Evolutionary conservation across 64 coral and sea anemone genomes (phyloP).

Genomic region (Catalaphyllia jardinei): DNA sequence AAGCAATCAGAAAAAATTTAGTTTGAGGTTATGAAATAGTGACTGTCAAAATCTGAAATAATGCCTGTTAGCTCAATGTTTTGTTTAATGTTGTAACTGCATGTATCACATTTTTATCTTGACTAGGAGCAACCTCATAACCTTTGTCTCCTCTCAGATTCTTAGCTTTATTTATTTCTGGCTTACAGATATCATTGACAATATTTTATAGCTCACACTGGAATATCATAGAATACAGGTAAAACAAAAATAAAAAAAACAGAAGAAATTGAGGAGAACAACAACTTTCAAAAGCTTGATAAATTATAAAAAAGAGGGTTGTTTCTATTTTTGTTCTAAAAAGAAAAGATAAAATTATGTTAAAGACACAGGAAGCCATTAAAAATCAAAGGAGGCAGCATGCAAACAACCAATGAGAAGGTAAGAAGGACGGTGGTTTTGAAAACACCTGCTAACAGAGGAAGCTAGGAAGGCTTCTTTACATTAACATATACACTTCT

Average conservation of each 20-base stretch:
- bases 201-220: neutral
- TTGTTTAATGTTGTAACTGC: no score
- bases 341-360: neutral
- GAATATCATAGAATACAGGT: neutral
- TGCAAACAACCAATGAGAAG: neutral
- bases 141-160: no score
- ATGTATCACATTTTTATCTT: no score
- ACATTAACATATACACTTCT: neutral
- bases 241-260: neutral
- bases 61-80: no score
- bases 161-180: no score
- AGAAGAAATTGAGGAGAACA: neutral
- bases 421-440: neutral
- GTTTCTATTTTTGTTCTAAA: neutral
- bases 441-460: neutral
- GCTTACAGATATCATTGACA: no score
- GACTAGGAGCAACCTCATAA: no score
- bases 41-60: no score
- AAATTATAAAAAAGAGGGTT: neutral
- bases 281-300: neutral
- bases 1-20: no score
- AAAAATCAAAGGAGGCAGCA: neutral
- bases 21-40: no score
- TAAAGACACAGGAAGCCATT: slow-evolving; percentile 10
- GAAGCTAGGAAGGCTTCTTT: neutral